Conservation (phyloP, 2,797 vertebrate genomes). For the Clarias laeviceps region DNA sequence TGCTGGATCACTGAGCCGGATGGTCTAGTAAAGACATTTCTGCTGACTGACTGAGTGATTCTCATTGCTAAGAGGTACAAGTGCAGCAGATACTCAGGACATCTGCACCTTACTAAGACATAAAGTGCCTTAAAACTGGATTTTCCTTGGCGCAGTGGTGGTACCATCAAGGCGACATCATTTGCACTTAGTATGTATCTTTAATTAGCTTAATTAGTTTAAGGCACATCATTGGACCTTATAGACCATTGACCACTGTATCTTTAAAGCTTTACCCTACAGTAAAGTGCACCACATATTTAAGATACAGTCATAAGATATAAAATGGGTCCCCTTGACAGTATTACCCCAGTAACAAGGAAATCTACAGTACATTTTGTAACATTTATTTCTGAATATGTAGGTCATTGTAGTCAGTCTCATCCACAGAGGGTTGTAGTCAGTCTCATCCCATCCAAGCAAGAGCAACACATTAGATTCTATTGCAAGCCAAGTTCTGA, state of each 20-base stretch:
- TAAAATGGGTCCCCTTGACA: too few relatives aligned
- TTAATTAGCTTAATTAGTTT: too few relatives aligned
- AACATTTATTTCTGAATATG: background rate
- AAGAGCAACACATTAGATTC: background rate
- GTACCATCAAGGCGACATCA: background rate
- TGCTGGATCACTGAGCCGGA: background rate
- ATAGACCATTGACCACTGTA: background rate
- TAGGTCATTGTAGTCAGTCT: background rate
- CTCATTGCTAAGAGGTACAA: background rate
- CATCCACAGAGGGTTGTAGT: background rate
- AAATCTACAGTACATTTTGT: background rate
- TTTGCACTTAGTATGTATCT: background rate
- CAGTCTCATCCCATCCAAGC: background rate
- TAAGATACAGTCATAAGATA: background rate
- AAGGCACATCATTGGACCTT: background rate
- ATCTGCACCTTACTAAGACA: background rate
- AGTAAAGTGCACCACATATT: background rate
- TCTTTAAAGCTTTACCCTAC: background rate
- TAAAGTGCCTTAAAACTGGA: background rate
- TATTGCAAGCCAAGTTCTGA: background rate
- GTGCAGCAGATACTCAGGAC: background rate
- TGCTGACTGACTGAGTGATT: background rate
- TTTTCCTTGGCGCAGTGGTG: background rate
- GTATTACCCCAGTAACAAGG: background rate
- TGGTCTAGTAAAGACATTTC: background rate